Conservation (phyloP, 2,797 vertebrate species). For the Danionella dracula region DNA sequence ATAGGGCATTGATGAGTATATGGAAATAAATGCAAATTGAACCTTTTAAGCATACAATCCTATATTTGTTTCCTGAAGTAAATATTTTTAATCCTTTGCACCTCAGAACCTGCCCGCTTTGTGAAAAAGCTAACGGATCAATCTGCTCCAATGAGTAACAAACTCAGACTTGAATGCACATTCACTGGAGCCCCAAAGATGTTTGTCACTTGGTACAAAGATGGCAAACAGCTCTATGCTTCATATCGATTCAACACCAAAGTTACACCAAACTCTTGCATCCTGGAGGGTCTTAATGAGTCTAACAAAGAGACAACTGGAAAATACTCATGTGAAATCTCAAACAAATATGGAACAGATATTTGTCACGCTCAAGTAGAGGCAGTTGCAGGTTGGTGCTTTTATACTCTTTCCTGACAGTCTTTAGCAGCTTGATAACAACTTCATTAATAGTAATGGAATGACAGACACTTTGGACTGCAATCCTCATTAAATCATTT, state of each 20-base stretch:
- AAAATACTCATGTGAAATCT: slow-evolving; percentile 52
- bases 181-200: slow-evolving; percentile 73
- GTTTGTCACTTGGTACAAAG: slow-evolving; percentile 74
- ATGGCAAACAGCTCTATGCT: slow-evolving; percentile 79
- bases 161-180: slow-evolving; percentile 71
- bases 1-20: too few relatives aligned
- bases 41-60: too few relatives aligned
- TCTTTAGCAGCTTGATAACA: background rate
- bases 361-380: slow-evolving; percentile 25
- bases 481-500: too few relatives aligned
- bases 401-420: slow-evolving; percentile 9
- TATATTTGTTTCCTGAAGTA: too few relatives aligned
- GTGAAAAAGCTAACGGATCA: slow-evolving; percentile 19
- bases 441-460: too few relatives aligned
- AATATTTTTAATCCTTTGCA: slow-evolving; percentile 2
- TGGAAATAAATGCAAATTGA: too few relatives aligned
- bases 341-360: slow-evolving; percentile 62
- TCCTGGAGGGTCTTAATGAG: slow-evolving; percentile 26
- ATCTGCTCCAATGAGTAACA: slow-evolving; percentile 47
- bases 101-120: slow-evolving; percentile 25
- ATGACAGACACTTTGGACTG: too few relatives aligned
- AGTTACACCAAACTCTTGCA: slow-evolving; percentile 26
- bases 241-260: slow-evolving; percentile 48
- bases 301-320: slow-evolving; percentile 26
- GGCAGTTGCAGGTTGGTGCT: slow-evolving; percentile 27